phyloP scores from a whole-genome alignment of 1,140 invertebrate genomes.

The Drosophila azteca region DNA sequence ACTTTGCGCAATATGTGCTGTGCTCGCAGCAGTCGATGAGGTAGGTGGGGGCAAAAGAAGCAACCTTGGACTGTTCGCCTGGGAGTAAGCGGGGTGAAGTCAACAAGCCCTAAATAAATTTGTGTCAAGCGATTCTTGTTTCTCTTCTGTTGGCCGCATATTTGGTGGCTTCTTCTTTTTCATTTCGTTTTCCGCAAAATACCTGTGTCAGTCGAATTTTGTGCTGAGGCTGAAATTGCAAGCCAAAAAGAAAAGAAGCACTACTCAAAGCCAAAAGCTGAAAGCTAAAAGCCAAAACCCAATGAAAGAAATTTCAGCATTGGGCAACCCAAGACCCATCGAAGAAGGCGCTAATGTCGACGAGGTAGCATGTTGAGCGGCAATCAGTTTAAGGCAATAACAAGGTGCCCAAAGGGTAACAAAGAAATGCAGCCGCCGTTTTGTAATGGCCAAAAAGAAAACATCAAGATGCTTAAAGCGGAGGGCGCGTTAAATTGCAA shows the following conservation, averaged over 20 bases:
- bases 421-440: constrained; percentile 27
- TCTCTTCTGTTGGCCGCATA: constrained; percentile 31
- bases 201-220: constrained; percentile 67
- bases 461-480: constrained; percentile 21
- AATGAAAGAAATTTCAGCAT: constrained; percentile 66
- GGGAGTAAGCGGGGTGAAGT: constrained; percentile 17
- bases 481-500: constrained; percentile 64
- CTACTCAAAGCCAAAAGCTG: constrained; percentile 16
- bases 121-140: constrained; percentile 66
- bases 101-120: constrained; percentile 53
- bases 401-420: constrained; percentile 40
- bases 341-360: constrained; percentile 21
- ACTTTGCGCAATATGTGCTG: not conserved
- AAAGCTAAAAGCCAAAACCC: constrained; percentile 28
- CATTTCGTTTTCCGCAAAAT: constrained; percentile 48
- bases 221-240: constrained; percentile 76
- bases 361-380: constrained; percentile 55
- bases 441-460: constrained; percentile 51
- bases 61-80: constrained; percentile 12
- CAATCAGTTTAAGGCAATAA: constrained; percentile 74
- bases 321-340: constrained; percentile 30
- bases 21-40: too few species aligned
- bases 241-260: constrained; percentile 24
- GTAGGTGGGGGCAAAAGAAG: too few species aligned
- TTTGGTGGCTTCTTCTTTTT: constrained; percentile 26